Evolutionary conservation across 2,113 vertebrate genomes (phyloP).

Genomic region (Megalops atlanticus): DNA sequence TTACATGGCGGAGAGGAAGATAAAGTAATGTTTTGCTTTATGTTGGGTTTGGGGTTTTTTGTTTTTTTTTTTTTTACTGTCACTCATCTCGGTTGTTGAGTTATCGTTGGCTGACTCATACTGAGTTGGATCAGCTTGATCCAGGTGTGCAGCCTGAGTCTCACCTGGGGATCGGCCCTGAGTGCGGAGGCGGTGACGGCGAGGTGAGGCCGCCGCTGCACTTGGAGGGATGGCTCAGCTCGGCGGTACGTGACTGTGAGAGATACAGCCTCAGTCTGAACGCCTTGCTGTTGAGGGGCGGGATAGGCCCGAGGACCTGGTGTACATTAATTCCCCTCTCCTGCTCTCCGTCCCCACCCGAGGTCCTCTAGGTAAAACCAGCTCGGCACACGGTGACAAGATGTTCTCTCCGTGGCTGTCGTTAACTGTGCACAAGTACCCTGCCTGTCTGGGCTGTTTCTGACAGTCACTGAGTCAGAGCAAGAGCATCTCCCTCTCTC

Average conservation of each 20-base stretch:
- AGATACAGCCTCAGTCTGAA: neutral
- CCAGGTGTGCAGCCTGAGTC: too few species aligned
- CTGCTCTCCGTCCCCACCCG: neutral
- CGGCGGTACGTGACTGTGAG: neutral
- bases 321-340: neutral
- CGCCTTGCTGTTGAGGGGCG: neutral
- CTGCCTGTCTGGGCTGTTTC: neutral
- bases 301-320: neutral
- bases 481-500: constrained; percentile 51
- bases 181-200: too few species aligned
- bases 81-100: neutral
- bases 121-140: too few species aligned
- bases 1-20: neutral
- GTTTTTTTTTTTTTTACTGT: neutral
- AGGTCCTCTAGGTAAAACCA: neutral
- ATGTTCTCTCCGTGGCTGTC: neutral
- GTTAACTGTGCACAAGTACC: neutral
- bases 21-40: too few species aligned
- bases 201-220: too few species aligned
- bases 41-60: too few species aligned
- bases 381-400: neutral
- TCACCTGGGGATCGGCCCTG: too few species aligned
- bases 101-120: too few species aligned
- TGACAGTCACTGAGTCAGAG: neutral
- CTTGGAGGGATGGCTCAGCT: too few species aligned